Conservation (phyloP, 53 echinoderm and acorn worm genomes). For the Echinarachnius parma region DNA sequence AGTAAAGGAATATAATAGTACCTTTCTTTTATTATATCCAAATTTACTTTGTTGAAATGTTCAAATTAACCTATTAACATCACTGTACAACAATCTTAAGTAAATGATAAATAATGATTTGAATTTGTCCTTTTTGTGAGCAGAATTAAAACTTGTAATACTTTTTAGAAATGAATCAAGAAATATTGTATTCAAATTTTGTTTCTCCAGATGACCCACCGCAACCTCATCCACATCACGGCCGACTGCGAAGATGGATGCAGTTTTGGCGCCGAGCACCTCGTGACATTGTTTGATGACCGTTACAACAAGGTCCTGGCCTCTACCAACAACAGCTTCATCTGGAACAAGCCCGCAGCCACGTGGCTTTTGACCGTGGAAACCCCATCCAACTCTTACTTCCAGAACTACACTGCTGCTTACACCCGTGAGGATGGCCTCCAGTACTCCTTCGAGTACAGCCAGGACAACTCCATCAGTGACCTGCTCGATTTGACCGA, state of each 20-base stretch:
- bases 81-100: no score
- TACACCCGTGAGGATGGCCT: slow-evolving; percentile 53
- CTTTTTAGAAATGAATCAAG: no score
- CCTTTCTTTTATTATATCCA: no score
- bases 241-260: slow-evolving; percentile 10
- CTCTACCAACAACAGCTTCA: neutral
- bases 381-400: neutral
- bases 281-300: slow-evolving; percentile 10
- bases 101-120: no score
- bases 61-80: no score
- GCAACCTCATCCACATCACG: slow-evolving; percentile 19
- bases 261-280: neutral
- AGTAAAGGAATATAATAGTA: no score
- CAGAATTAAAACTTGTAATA: no score
- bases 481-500: slow-evolving; percentile 65
- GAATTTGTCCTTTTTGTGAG: no score
- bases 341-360: slow-evolving; percentile 14
- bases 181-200: no score
- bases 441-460: slow-evolving; percentile 51
- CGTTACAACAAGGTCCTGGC: slow-evolving; percentile 39
- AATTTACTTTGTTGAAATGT: no score
- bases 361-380: slow-evolving; percentile 22
- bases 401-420: slow-evolving; percentile 35
- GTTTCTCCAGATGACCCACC: neutral
- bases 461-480: slow-evolving; percentile 54